phyloP scores from a whole-genome alignment of 2,888 invertebrate genomes.

The Drosophila trichaetosa region DNA sequence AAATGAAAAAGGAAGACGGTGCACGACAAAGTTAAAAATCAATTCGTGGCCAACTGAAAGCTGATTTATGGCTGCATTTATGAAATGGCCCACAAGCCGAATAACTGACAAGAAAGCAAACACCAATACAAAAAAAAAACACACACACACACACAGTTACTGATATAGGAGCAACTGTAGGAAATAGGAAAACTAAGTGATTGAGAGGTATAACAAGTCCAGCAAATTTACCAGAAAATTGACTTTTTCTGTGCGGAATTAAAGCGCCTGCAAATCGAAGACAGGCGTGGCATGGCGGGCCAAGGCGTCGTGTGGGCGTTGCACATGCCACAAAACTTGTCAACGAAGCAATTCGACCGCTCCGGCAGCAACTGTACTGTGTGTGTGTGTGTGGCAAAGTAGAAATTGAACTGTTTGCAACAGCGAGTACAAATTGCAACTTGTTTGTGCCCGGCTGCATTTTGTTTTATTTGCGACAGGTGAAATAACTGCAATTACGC shows the following conservation, averaged over 20 bases:
- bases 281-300: slow-evolving; percentile 5
- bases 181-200: slow-evolving; percentile 83
- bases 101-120: slow-evolving; percentile 47
- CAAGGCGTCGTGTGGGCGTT: slow-evolving; percentile 30
- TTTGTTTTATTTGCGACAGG: slow-evolving; percentile 80
- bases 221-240: slow-evolving; percentile 84
- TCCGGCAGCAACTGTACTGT: slow-evolving; percentile 10
- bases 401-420: slow-evolving; percentile 80
- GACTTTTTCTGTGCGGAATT: slow-evolving; percentile 79
- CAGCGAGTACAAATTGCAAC: slow-evolving; percentile 76
- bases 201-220: slow-evolving; percentile 83
- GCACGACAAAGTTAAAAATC: slow-evolving; percentile 77
- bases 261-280: slow-evolving; percentile 56
- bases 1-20: slow-evolving; percentile 68
- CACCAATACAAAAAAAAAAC: slow-evolving; percentile 23
- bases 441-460: slow-evolving; percentile 74
- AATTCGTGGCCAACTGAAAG: slow-evolving; percentile 79
- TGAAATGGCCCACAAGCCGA: slow-evolving; percentile 62
- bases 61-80: slow-evolving; percentile 82
- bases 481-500: slow-evolving; percentile 79
- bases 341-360: slow-evolving; percentile 57
- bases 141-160: slow-evolving; percentile 1
- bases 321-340: slow-evolving; percentile 65
- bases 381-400: slow-evolving; percentile 30
- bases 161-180: slow-evolving; percentile 43